Conservation (phyloP, 2,113 vertebrate species). For the Xenotilapia longispinis region DNA sequence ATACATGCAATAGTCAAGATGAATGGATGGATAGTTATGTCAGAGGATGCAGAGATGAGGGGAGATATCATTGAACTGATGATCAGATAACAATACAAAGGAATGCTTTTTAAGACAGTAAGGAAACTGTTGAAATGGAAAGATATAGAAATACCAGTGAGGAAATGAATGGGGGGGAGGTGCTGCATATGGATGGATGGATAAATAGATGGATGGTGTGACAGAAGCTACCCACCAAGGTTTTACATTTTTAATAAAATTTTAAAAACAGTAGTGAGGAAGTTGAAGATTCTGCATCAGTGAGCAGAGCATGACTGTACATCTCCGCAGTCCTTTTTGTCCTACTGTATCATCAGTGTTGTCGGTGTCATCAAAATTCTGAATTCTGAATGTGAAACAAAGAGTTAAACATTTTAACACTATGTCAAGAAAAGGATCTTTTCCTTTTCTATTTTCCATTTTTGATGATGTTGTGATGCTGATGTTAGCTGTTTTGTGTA, state of each 20-base stretch:
- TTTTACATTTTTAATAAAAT: constrained; percentile 36
- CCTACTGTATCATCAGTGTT: not conserved
- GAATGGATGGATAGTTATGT: not conserved
- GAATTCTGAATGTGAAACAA: not conserved
- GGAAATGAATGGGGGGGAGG: not conserved
- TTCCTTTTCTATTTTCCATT: not conserved
- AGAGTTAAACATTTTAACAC: not conserved
- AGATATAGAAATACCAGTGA: not conserved
- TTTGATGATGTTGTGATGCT: not conserved
- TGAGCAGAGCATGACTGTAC: not conserved
- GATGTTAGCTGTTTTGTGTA: not conserved
- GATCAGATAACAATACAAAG: not conserved
- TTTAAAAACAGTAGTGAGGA: constrained; percentile 23
- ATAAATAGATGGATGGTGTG: not conserved
- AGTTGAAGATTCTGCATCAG: not conserved
- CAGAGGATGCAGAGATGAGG: not conserved
- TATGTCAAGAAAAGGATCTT: not conserved
- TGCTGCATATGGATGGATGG: not conserved
- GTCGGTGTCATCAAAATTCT: not conserved
- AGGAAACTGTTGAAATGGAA: not conserved
- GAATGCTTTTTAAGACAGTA: not conserved
- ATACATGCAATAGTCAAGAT: not conserved
- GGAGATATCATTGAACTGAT: not conserved
- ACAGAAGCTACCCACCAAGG: not conserved
- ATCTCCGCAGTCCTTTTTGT: not conserved